phyloP scores from a whole-genome alignment of 2,797 vertebrate genomes.

The Mycteria americana region DNA sequence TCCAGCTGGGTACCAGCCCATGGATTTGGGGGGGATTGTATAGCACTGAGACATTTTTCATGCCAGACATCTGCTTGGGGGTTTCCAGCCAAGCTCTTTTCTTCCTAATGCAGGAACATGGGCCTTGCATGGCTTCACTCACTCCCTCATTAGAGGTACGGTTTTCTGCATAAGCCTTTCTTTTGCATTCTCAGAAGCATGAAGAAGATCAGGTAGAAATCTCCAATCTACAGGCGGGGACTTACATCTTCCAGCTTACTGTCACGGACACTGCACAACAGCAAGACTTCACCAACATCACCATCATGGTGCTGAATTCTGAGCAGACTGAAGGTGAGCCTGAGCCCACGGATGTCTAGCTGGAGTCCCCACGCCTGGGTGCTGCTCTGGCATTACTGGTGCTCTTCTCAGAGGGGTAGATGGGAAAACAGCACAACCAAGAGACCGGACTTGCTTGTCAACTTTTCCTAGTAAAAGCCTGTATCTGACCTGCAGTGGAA shows the following conservation, averaged over 20 bases:
- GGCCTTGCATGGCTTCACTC: not conserved
- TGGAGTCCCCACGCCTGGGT: not conserved
- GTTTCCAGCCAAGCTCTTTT: not conserved
- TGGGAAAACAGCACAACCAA: not conserved
- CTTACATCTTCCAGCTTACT: constrained; percentile 86
- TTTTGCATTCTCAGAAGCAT: constrained; percentile 71
- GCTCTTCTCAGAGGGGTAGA: not conserved
- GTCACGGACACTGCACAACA: constrained; percentile 76
- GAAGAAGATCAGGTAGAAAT: constrained; percentile 76
- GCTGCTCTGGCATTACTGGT: not conserved
- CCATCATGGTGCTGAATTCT: constrained; percentile 84
- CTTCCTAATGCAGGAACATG: not conserved
- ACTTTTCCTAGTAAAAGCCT: not conserved
- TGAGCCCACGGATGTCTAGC: not conserved
- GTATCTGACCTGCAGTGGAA: not conserved
- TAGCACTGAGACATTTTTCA: not conserved
- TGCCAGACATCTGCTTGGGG: not conserved
- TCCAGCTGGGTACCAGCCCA: not conserved
- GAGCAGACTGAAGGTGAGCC: constrained; percentile 87
- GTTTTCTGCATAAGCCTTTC: not conserved
- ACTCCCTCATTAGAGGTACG: not conserved
- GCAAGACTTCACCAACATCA: constrained; percentile 78
- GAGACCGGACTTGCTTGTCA: not conserved
- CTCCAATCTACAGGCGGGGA: constrained; percentile 86
- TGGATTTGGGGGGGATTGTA: not conserved